These are phyloP conservation scores for Microtus richardsoni DNA, from an alignment of 2,113 vertebrate genomes.

Conservation along the genomic window DNA sequence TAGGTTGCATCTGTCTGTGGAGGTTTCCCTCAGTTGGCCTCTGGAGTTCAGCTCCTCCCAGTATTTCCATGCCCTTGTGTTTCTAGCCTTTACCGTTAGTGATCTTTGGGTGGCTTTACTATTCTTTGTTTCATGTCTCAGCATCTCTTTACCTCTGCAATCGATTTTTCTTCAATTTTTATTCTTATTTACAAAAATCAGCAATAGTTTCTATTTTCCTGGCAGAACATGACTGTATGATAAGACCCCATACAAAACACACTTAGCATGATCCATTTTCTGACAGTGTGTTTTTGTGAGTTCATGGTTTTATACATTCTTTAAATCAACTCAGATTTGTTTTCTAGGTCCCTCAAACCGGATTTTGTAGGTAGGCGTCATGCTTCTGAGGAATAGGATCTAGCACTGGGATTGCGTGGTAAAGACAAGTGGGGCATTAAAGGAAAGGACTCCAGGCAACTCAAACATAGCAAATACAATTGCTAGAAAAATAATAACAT, in stretches of 20 bases:
- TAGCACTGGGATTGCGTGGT: neutral
- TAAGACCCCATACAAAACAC: neutral
- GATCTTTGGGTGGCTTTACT: neutral
- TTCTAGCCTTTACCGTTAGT: neutral
- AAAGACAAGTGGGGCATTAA: neutral
- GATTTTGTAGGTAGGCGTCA: neutral
- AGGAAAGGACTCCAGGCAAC: neutral
- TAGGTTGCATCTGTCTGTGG: neutral
- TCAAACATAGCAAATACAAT: neutral
- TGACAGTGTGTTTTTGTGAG: neutral
- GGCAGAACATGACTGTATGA: neutral
- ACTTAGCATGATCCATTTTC: neutral
- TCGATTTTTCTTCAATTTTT: neutral
- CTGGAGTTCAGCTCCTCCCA: neutral
- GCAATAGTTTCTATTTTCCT: slow-evolving; percentile 19
- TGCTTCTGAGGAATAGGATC: neutral
- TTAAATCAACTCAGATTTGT: slow-evolving; percentile 12
- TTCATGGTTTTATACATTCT: neutral
- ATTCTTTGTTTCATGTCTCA: neutral
- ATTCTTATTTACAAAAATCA: neutral
- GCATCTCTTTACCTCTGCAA: neutral
- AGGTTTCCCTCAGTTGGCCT: neutral
- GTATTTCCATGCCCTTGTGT: rapidly evolving
- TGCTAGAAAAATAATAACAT: neutral
- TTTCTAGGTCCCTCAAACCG: neutral